phyloP scores from a whole-genome alignment of 2,888 invertebrate genomes.

The Drosophila borborema region DNA sequence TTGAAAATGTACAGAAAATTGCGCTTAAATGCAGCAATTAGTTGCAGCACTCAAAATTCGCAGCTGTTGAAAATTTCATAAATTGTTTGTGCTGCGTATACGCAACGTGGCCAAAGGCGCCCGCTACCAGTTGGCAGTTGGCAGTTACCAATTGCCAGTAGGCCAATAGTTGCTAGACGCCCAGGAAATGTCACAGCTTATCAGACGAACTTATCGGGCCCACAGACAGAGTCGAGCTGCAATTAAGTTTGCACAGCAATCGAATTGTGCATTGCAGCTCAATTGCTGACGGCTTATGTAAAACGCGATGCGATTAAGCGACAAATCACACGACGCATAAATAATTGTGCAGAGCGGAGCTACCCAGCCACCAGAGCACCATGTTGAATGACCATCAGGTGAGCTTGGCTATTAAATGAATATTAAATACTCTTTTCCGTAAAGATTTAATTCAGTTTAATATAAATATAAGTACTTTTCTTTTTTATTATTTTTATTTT shows the following conservation, averaged over 20 bases:
- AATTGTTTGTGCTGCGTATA: slow-evolving; percentile 26
- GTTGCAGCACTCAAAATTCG: slow-evolving; percentile 16
- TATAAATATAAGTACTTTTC: too few species aligned
- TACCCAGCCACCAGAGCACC: background rate
- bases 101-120: slow-evolving; percentile 31
- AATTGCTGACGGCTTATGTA: slow-evolving; percentile 45
- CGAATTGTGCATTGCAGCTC: slow-evolving; percentile 37
- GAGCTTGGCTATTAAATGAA: background rate
- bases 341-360: slow-evolving; percentile 36
- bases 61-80: background rate
- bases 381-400: background rate
- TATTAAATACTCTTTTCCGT: background rate
- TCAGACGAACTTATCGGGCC: slow-evolving; percentile 42
- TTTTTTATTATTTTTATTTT: too few species aligned
- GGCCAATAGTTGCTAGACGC: background rate
- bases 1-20: slow-evolving; percentile 29
- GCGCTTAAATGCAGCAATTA: slow-evolving; percentile 42
- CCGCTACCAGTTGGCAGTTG: slow-evolving; percentile 3
- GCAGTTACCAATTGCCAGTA: background rate
- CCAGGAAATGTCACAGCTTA: slow-evolving; percentile 47
- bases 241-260: slow-evolving; percentile 22
- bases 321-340: slow-evolving; percentile 61
- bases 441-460: too few species aligned
- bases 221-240: slow-evolving; percentile 15
- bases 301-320: slow-evolving; percentile 41